These are phyloP conservation scores for Sebastes minor DNA, from an alignment of 2,797 vertebrate species.

Conservation along the genomic window DNA sequence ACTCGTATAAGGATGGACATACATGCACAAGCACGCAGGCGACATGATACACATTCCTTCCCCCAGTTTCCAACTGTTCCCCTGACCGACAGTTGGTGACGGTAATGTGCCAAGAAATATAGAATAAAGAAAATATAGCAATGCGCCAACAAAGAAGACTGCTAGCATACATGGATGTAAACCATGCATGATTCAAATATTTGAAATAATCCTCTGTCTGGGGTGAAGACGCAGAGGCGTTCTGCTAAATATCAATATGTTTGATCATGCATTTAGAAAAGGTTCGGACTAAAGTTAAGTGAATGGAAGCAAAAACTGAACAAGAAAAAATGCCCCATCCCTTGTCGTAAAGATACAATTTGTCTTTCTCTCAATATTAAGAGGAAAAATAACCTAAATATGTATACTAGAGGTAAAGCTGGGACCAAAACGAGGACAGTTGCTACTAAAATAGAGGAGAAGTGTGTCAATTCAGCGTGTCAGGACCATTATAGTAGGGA, in stretches of 20 bases:
- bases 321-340: neutral
- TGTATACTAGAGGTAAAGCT: neutral
- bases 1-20: neutral
- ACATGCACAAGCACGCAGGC: neutral
- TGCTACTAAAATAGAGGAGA: neutral
- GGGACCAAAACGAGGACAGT: neutral
- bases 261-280: neutral
- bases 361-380: neutral
- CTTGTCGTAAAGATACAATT: neutral
- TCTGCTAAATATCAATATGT: neutral
- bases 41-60: neutral
- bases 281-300: neutral
- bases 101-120: neutral
- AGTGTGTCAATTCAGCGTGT: neutral
- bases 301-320: neutral
- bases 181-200: neutral
- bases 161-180: neutral
- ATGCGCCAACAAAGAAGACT: neutral
- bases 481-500: neutral
- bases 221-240: neutral
- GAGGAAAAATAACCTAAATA: neutral
- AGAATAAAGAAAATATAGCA: no score
- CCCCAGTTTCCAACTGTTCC: neutral
- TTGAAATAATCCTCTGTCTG: neutral
- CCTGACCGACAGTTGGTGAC: neutral